These are phyloP conservation scores for Perca fluviatilis DNA, from an alignment of 2,113 vertebrate species.

Conservation along the genomic window DNA sequence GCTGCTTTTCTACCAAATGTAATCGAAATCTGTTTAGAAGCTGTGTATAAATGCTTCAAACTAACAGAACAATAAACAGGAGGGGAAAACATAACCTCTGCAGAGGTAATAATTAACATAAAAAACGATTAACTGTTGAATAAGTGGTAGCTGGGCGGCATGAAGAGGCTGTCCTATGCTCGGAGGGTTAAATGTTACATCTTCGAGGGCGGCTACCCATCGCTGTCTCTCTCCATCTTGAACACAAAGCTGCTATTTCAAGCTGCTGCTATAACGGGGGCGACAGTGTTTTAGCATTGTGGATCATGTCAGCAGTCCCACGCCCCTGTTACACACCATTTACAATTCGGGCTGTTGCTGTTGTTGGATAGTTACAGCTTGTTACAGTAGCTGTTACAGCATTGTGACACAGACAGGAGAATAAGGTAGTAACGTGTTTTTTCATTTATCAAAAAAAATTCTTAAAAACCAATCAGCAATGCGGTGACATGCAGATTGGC, in stretches of 20 bases:
- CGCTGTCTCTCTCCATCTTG: background rate
- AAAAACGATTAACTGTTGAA: background rate
- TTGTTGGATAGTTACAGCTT: background rate
- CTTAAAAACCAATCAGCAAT: slow-evolving; percentile 4
- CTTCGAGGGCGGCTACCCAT: background rate
- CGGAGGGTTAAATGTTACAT: background rate
- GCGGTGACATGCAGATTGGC: slow-evolving; percentile 38
- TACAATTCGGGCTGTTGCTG: background rate
- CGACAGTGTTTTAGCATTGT: background rate
- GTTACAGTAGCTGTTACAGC: slow-evolving; percentile 19
- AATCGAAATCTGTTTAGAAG: background rate
- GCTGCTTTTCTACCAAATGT: background rate
- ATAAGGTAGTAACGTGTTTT: slow-evolving; percentile 1
- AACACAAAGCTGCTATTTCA: background rate
- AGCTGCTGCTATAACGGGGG: background rate
- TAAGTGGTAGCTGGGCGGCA: background rate
- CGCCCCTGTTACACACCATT: background rate
- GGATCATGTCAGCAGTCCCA: slow-evolving; percentile 16
- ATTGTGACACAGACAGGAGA: slow-evolving; percentile 15
- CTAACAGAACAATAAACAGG: background rate
- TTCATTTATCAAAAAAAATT: slow-evolving; percentile 7
- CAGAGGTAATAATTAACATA: background rate
- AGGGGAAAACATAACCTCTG: background rate
- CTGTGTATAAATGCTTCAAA: background rate
- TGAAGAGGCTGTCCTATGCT: background rate